Conservation (phyloP, 2,113 vertebrate genomes). For the Isurus oxyrinchus region DNA sequence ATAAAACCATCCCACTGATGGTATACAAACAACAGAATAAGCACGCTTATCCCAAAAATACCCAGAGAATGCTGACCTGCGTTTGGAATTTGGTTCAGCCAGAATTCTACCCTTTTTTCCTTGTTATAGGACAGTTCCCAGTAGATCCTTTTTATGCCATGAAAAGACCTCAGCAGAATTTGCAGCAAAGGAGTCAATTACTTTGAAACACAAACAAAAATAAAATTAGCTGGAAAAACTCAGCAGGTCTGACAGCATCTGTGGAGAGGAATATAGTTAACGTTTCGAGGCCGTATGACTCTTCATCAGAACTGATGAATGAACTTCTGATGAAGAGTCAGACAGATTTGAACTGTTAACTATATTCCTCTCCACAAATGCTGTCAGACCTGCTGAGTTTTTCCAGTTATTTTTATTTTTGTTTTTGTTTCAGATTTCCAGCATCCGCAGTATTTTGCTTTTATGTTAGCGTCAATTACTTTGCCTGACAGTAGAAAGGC, state of each 20-base stretch:
- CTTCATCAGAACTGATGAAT: too few relatives aligned
- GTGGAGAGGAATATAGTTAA: too few relatives aligned
- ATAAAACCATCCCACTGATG: neutral
- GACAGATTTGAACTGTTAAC: too few relatives aligned
- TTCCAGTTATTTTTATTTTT: too few relatives aligned
- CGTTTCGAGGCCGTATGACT: too few relatives aligned
- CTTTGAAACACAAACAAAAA: neutral
- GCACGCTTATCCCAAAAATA: neutral
- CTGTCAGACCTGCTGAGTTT: too few relatives aligned
- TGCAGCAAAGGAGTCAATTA: neutral
- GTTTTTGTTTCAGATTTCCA: too few relatives aligned
- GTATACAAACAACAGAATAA: neutral
- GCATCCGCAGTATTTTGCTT: too few relatives aligned
- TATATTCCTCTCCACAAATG: too few relatives aligned
- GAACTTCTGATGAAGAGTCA: too few relatives aligned
- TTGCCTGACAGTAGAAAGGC: neutral
- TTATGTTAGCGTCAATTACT: neutral
- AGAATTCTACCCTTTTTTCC: neutral
- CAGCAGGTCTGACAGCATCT: too few relatives aligned
- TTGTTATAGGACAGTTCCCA: neutral
- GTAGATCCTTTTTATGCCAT: neutral
- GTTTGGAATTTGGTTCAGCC: neutral
- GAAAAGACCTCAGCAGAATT: neutral
- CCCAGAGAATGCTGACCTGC: neutral
- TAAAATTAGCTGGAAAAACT: too few relatives aligned